Conservation (phyloP, 2,113 vertebrate genomes). For the Actinemys pallida region DNA sequence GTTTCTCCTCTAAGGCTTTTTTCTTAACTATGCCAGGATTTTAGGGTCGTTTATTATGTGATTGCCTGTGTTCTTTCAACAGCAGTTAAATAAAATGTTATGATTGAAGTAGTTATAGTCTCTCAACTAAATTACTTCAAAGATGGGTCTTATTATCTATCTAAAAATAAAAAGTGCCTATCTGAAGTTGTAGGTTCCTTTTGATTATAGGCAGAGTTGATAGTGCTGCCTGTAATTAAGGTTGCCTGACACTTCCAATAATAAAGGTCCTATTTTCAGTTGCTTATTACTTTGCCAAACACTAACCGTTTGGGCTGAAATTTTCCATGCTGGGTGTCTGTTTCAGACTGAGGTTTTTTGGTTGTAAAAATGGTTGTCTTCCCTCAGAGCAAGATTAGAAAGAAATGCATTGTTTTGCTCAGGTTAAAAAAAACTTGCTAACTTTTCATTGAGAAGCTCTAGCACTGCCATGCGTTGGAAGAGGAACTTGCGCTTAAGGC, state of each 20-base stretch:
- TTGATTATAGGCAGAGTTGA: background rate
- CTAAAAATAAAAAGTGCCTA: background rate
- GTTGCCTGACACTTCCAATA: background rate
- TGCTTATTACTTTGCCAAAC: background rate
- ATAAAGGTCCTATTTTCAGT: background rate
- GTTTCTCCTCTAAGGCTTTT: background rate
- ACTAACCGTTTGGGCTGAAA: background rate
- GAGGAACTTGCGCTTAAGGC: conserved; percentile 32
- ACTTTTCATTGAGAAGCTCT: conserved; percentile 15
- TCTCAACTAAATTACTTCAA: background rate
- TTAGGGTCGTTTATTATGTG: background rate
- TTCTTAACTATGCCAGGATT: background rate
- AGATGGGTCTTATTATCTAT: background rate
- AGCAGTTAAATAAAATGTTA: background rate
- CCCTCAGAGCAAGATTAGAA: background rate
- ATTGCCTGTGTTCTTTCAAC: background rate
- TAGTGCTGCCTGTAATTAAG: background rate
- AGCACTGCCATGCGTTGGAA: background rate
- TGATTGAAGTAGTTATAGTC: background rate
- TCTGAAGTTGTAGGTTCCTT: background rate
- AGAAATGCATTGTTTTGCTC: conserved; percentile 1
- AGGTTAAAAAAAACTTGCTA: background rate
- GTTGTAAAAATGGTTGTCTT: conserved; percentile 1
- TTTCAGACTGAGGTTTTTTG: background rate
- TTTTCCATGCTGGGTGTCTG: conserved; percentile 22